Conservation (phyloP, 2,797 vertebrate species). For the Lates japonicus region DNA sequence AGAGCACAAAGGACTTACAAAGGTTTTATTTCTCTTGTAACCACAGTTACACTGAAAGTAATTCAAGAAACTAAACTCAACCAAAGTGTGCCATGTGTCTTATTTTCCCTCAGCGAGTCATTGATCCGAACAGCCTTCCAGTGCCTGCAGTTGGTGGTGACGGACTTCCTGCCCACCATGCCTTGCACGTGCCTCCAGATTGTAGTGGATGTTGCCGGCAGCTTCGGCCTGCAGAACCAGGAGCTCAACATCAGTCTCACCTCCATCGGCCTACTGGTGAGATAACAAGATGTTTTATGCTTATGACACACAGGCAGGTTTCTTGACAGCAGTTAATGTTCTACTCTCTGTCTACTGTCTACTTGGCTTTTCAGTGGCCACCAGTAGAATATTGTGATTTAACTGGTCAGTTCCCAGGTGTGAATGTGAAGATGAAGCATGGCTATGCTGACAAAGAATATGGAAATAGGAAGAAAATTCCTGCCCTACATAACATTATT, state of each 20-base stretch:
- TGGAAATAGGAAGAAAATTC: background rate
- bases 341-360: background rate
- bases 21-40: background rate
- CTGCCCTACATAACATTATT: background rate
- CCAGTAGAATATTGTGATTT: background rate
- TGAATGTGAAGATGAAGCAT: conserved; percentile 3
- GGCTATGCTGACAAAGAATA: background rate
- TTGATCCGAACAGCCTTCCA: conserved; percentile 99
- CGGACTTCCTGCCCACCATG: conserved; percentile 99
- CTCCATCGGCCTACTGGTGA: conserved; percentile 97
- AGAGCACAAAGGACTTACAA: conserved; percentile 52
- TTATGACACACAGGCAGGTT: background rate
- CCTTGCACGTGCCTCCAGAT: conserved; percentile 98
- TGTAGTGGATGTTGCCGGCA: conserved; percentile 98
- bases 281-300: conserved; percentile 18
- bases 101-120: conserved; percentile 88
- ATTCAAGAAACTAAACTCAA: background rate
- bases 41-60: background rate
- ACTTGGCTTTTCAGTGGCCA: background rate
- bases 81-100: background rate
- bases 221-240: conserved; percentile 99
- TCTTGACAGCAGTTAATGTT: background rate
- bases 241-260: conserved; percentile 99
- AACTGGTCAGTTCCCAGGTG: background rate
- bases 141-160: conserved; percentile 99